Conservation (phyloP, 2,113 vertebrate genomes). For the Gnathonemus echidnorhynchus region DNA sequence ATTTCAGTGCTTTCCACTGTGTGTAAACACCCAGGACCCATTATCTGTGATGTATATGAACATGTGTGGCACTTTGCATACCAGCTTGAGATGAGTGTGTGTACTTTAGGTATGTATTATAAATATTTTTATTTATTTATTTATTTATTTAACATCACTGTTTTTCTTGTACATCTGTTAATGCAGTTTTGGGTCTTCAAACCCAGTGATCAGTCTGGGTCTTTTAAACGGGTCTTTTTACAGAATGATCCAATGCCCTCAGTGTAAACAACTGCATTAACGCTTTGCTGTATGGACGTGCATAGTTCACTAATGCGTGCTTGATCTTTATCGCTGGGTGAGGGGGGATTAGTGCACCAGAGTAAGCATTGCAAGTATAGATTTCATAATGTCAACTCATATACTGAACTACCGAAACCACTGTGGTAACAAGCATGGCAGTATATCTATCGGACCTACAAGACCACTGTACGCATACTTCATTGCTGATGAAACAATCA, state of each 20-base stretch:
- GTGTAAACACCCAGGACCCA: neutral
- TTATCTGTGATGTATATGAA: neutral
- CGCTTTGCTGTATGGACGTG: conserved; percentile 45
- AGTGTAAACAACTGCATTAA: conserved; percentile 58
- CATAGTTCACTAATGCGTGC: conserved; percentile 32
- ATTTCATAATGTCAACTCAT: neutral
- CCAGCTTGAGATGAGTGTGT: neutral
- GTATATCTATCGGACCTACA: neutral
- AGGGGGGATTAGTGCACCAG: neutral
- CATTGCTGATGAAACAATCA: neutral
- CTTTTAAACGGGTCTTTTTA: conserved; percentile 30
- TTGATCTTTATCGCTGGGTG: neutral
- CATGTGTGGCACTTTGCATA: neutral
- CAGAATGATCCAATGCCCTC: conserved; percentile 50
- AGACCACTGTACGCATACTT: neutral
- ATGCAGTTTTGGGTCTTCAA: neutral
- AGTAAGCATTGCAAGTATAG: neutral
- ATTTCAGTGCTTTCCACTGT: neutral
- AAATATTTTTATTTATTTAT: neutral
- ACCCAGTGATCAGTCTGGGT: neutral
- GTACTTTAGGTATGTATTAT: neutral
- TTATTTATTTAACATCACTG: neutral
- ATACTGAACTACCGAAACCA: neutral
- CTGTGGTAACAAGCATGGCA: neutral
- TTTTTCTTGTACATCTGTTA: neutral